Evolutionary conservation across 2,797 vertebrate genomes (phyloP).

Genomic region (Hydrolagus colliei): DNA sequence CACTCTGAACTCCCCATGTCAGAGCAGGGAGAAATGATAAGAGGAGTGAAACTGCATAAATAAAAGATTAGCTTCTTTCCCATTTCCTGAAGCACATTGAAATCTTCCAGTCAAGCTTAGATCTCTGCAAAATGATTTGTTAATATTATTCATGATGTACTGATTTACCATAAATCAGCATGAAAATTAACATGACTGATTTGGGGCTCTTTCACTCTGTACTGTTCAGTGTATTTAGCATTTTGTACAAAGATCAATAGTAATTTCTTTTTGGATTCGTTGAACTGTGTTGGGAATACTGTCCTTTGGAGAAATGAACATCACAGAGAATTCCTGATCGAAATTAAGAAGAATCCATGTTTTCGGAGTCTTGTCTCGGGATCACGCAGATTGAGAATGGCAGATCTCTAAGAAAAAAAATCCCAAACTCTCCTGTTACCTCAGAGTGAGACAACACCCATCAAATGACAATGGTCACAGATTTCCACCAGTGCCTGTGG

Average conservation of each 20-base stretch:
- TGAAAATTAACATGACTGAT: conserved; percentile 32
- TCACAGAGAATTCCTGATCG: not conserved
- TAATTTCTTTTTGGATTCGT: not conserved
- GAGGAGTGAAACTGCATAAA: conserved; percentile 23
- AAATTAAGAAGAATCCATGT: no score
- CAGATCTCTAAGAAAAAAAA: no score
- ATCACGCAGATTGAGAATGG: no score
- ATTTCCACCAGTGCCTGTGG: no score
- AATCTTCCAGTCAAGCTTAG: conserved; percentile 10
- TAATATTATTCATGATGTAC: conserved; percentile 31
- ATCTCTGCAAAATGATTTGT: conserved; percentile 25
- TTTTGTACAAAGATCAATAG: conserved; percentile 21
- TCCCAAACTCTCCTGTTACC: no score
- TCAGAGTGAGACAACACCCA: no score
- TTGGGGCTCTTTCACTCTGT: conserved; percentile 15
- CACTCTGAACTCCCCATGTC: not conserved
- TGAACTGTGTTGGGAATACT: not conserved
- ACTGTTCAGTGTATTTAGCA: conserved; percentile 22
- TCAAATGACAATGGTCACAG: no score
- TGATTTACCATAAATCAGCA: conserved; percentile 31
- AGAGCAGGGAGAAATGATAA: not conserved
- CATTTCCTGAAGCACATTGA: conserved; percentile 25
- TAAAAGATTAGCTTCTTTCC: conserved; percentile 29
- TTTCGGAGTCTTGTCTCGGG: no score
- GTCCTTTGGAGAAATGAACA: not conserved